Evolutionary conservation across 2,113 vertebrate genomes (phyloP).

Genomic region (Eulemur macaco): DNA sequence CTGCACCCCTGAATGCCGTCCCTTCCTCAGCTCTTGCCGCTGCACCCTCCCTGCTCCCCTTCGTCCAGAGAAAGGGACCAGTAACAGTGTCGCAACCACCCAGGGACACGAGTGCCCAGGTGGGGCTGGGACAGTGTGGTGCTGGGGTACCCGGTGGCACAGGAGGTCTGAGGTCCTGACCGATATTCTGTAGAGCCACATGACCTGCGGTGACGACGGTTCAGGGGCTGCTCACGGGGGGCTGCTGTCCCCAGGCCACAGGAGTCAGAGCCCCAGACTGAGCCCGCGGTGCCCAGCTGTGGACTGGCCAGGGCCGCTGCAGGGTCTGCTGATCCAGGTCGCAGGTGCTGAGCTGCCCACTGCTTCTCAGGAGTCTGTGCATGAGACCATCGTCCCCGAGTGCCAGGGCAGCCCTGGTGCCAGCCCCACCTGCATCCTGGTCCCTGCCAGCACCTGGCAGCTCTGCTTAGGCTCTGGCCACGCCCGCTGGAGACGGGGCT

Average conservation of each 20-base stretch:
- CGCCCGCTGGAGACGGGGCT: too few species aligned
- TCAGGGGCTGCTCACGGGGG: neutral
- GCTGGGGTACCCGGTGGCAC: neutral
- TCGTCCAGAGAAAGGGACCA: neutral
- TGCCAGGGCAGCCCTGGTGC: neutral
- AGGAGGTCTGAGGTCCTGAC: neutral
- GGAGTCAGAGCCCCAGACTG: neutral
- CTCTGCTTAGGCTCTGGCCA: neutral
- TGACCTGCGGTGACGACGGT: fast-evolving
- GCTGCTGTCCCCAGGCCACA: neutral
- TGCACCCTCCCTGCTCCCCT: neutral
- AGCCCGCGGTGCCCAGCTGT: too few species aligned
- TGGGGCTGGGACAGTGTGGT: too few species aligned
- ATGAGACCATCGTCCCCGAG: fast-evolving
- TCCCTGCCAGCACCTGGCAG: neutral
- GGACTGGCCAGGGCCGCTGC: neutral
- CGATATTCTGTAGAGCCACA: fast-evolving
- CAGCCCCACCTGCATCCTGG: too few species aligned
- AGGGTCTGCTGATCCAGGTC: too few species aligned
- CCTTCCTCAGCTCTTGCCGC: neutral
- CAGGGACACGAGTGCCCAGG: fast-evolving
- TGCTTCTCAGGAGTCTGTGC: neutral
- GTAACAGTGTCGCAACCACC: neutral
- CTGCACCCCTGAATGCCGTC: neutral
- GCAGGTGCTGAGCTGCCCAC: neutral